A percentile compares a stretch with the other conserved stretches of the same genome.
phyloP scores from a whole-genome alignment of 2,797 vertebrate species.

The Aldrovandia affinis region DNA sequence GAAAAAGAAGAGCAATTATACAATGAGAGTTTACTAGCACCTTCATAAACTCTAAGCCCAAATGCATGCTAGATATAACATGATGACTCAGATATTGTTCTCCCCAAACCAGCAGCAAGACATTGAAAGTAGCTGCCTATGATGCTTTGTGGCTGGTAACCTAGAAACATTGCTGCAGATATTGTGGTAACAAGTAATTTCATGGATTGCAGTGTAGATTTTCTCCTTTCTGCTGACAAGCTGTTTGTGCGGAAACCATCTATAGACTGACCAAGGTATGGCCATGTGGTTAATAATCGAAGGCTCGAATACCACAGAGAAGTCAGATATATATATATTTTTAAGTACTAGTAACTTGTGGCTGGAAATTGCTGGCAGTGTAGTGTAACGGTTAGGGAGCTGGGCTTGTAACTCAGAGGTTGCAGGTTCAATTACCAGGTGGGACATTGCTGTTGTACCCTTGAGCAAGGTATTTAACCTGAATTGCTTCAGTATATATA shows the following conservation, averaged over 20 bases:
- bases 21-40: too few relatives aligned
- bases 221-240: conserved; percentile 55
- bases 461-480: too few relatives aligned
- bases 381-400: too few relatives aligned
- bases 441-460: too few relatives aligned
- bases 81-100: not conserved
- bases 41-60: not conserved
- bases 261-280: conserved; percentile 36
- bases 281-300: conserved; percentile 30
- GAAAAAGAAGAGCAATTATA: not conserved
- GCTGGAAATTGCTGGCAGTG: too few relatives aligned
- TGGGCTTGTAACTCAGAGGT: too few relatives aligned
- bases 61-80: not conserved
- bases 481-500: too few relatives aligned
- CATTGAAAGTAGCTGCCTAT: conserved; percentile 38
- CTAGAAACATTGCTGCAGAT: conserved; percentile 45
- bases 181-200: conserved; percentile 56
- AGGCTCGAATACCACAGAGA: conserved; percentile 34
- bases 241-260: conserved; percentile 42
- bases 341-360: conserved; percentile 41
- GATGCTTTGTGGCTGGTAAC: conserved; percentile 43
- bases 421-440: too few relatives aligned
- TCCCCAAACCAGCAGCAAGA: conserved; percentile 15
- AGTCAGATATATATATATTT: conserved; percentile 48
- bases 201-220: conserved; percentile 57